Conservation (phyloP, 1,140 invertebrate species). For the Paraescarpia echinospica region DNA sequence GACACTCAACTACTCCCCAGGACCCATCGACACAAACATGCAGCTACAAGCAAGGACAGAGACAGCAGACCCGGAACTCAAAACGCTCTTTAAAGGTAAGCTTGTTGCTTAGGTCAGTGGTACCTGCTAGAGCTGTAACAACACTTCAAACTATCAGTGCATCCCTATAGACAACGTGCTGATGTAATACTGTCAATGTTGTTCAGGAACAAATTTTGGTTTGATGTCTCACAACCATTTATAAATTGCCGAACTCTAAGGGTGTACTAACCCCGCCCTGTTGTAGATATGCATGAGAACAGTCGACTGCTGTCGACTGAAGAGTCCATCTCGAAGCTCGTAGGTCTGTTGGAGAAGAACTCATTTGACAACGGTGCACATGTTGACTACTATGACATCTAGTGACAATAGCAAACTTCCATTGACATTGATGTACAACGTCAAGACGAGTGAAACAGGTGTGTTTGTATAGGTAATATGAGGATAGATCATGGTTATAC, state of each 20-base stretch:
- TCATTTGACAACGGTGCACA: constrained; percentile 80
- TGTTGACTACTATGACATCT: constrained; percentile 80
- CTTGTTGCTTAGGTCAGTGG: constrained; percentile 12
- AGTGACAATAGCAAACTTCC: not conserved
- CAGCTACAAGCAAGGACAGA: constrained; percentile 51
- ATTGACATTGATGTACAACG: not conserved
- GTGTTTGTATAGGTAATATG: no score
- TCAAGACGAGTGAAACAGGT: no score
- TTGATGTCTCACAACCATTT: not conserved
- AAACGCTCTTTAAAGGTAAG: constrained; percentile 56
- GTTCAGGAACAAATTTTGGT: no score
- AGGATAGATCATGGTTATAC: no score
- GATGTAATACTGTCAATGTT: no score
- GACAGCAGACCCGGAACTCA: constrained; percentile 37
- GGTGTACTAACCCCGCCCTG: not conserved
- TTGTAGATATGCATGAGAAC: constrained; percentile 46
- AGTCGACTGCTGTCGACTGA: constrained; percentile 74
- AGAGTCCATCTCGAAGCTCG: constrained; percentile 74
- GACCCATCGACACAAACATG: constrained; percentile 91
- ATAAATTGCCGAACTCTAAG: not conserved
- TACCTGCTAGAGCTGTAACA: no score
- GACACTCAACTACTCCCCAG: constrained; percentile 90
- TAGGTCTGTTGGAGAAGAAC: constrained; percentile 71
- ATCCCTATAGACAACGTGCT: no score
- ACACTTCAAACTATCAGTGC: no score